Base-by-base conservation (phyloP, 2,113 vertebrate genomes). In the Narcine bancroftii region DNA sequence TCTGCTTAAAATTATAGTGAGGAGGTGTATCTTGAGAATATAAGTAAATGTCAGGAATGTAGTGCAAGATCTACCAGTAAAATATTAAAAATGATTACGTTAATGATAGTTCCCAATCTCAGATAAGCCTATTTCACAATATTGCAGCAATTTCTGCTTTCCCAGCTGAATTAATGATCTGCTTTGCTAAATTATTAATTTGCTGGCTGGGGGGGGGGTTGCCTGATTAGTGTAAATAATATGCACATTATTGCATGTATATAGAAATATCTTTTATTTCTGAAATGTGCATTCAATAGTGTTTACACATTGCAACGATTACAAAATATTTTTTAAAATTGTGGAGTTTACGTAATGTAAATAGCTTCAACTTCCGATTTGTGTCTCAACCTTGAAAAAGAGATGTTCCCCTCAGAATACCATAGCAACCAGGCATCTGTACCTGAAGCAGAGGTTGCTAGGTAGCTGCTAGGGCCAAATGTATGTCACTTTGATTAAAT, bases 281-380 rank as follows among this genome's bases (percentile, higher is more conserved):
- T 17, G 79, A 56, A 85, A 50, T 56, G 15, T 56, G 56, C 79
- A 85, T 56, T n/a, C 13, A 75, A 56, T 26, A 17, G 50, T 87
- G 81, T 87, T 83, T 83, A 56, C 79, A 83, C 79, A 56, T 15
- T 63, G 79, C 33, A 7, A 7, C 6, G 53, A 60, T 87, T 87
- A 87, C 33, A 87, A 87, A 60, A 50, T n/a, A 36, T 36, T n/a
- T n/a, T n/a, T n/a, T 87, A 60, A 87, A 60, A 87, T 87, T 60
- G 33, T 21, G 81, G 77, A n/a, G 53, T 87, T 87, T 60, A 9
- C 33, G 60, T 87, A 60, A 60, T 87, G 50, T 79, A 60, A 87
- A n/a, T 87, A 87, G 81, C 81, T 87, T 33, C 79, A 87, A 56
- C 36, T 87, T 87, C 81, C n/a, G 36, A 87, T 21, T 36, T 15